A percentile compares a stretch with the other conserved stretches of the same genome.
These are phyloP conservation scores for Mustelus asterias DNA, from an alignment of 2,113 vertebrate genomes.

Conservation along the genomic window DNA sequence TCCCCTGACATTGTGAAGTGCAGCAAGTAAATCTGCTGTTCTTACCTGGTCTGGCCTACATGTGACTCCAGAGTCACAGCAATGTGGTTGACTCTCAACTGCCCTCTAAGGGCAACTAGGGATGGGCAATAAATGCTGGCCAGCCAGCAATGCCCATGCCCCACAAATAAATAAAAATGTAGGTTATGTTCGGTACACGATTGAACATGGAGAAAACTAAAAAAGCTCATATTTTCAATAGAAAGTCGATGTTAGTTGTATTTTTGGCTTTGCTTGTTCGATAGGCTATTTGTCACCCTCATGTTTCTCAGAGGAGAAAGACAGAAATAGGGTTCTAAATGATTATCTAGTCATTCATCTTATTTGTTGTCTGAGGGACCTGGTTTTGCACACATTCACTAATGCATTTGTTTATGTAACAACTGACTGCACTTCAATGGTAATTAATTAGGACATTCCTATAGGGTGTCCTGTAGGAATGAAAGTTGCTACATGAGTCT, in stretches of 20 bases:
- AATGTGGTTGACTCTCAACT: too few species aligned
- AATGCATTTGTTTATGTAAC: background rate
- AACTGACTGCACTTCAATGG: background rate
- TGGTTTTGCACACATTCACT: background rate
- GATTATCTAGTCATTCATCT: background rate
- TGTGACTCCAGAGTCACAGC: too few species aligned
- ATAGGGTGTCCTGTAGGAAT: background rate
- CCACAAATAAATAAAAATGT: background rate
- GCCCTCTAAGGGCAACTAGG: too few species aligned
- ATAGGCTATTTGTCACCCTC: background rate
- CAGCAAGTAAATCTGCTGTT: background rate
- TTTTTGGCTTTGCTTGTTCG: background rate
- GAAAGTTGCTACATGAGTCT: background rate
- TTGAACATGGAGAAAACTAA: background rate
- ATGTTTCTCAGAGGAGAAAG: background rate
- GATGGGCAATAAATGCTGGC: too few species aligned
- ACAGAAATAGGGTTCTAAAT: background rate
- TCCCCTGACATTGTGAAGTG: background rate
- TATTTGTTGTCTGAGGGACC: background rate
- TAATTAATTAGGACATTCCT: too few species aligned
- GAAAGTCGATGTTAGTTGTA: background rate
- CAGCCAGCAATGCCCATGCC: too few species aligned
- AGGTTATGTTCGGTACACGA: background rate
- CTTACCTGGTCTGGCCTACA: too few species aligned
- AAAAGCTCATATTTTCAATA: background rate